Evolutionary conservation across 2,797 vertebrate species (phyloP), one percentile per base, ranked within the genome.

Genomic region (Poliocrania exsul): DNA sequence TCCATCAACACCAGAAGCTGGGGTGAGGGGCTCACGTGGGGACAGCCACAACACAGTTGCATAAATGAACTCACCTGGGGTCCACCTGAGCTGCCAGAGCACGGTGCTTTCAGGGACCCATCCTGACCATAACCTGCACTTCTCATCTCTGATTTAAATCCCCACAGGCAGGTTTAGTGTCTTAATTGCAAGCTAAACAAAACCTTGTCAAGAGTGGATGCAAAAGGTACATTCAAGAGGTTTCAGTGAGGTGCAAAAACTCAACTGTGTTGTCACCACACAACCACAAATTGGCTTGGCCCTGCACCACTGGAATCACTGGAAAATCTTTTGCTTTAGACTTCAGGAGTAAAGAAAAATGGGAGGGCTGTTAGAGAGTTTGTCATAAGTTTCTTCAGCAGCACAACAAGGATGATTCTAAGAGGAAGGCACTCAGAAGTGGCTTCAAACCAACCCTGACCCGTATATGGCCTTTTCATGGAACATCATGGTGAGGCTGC

Each of bases 361-460:
- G 0, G 28, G 24, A 82, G 19, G 4, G 25, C 44, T 73, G 12
- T 18, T 17, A 31, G 11, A 25, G 57, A 29, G 28, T 23, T 31
- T 4, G 20, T 28, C 42, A 0, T 17, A 70, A 84, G 9, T 72
- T 70, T 10, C 35, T 67, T 61, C 31, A 61, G 42, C 57, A 78
- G 15, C 46, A 28, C n/a, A 1, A 28, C 19, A 1, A n/a, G 21
- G 56, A 42, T 5, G 9, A 14, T 42, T 44, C 46, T 13, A 23
- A 47, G 51, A 28, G 17, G 0, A 28, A 2, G 44, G 28, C 7
- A 29, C 4, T 16, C 20, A 20, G 9, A 77, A 72, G 0, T 13
- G 10, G 12, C 3, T 56, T 56, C 33, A n/a, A 38, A 51, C 16
- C 58, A 51, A 16, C 11, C 26, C 31, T 49, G 16, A 56, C 2